phyloP scores from a whole-genome alignment of 2,113 vertebrate genomes.

The Panthera uncia region DNA sequence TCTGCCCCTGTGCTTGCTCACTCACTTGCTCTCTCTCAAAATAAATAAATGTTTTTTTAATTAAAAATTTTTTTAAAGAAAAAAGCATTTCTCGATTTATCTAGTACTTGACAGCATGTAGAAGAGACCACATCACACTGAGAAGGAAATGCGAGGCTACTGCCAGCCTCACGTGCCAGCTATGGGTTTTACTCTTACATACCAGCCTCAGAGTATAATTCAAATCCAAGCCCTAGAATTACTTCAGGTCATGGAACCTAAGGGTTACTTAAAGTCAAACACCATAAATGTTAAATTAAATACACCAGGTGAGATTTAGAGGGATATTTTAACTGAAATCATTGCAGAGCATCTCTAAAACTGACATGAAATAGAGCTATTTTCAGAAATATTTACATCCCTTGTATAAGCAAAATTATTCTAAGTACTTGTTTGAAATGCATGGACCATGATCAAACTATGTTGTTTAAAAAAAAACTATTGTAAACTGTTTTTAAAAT shows the following conservation, averaged over 20 bases:
- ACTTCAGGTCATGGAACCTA: background rate
- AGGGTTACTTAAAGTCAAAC: background rate
- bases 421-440: background rate
- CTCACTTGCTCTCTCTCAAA: too few species aligned
- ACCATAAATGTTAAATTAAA: background rate
- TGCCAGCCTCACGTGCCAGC: background rate
- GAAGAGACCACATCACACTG: background rate
- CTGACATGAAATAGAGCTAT: background rate
- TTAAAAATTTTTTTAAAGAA: too few species aligned
- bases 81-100: background rate
- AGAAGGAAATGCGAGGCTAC: background rate
- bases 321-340: slow-evolving; percentile 12
- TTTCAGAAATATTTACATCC: slow-evolving; percentile 1
- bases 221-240: background rate
- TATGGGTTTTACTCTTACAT: background rate
- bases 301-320: background rate
- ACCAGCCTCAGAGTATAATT: background rate
- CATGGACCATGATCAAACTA: background rate
- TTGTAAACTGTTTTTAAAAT: background rate
- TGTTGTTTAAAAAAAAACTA: background rate
- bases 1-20: too few species aligned
- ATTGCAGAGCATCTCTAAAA: background rate
- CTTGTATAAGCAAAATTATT: background rate
- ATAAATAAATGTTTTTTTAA: background rate
- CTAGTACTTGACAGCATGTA: background rate